Evolutionary conservation across 2,888 invertebrate species (phyloP), one percentile per base, ranked within the genome.

Genomic region (Campoplex capitator): DNA sequence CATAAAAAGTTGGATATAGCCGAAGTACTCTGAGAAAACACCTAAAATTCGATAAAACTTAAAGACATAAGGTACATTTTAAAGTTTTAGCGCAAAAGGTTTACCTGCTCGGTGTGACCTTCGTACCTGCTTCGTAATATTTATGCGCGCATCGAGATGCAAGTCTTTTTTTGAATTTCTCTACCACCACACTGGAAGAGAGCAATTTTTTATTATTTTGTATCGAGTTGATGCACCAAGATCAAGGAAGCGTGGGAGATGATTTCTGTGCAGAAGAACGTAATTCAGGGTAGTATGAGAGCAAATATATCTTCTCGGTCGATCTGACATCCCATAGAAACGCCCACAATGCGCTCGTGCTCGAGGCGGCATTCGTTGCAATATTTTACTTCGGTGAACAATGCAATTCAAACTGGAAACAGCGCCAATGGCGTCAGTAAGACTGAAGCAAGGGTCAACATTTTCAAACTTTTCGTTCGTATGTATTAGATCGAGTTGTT

Each of bases 301-400:
- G 58, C 38, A 90, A 88, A 90, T 92, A 92, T 75, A 75, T 92
- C 92, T 90, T 83, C 87, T 85, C 83, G 88, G 91, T 90, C 88
- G 89, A 92, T 93, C 93, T 91, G 92, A 92, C 92, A 91, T 92
- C 88, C 89, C 90, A 88, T 89, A 91, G 91, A 89, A 92, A 92
- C 92, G 91, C 92, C 92, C 91, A 91, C 92, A 90, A 90, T 90
- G 91, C 90, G 80, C 76, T 86, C 51, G 58, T 82, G 84, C 85
- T 76, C 65, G 18, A 71, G 85, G 85, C 81, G 54, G 54, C 70
- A 77, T 85, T 65, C 81, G 65, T 58, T 58, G 75, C 75, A 58
- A 62, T 75, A 75, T 58, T 62, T 58, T 75, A 75, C 58, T 45
- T 16, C 42, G 35, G 75, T 45, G 58, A 75, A 75, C 75, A 75